Conservation (phyloP, 2,888 invertebrate species). For the Microplitis manilae region DNA sequence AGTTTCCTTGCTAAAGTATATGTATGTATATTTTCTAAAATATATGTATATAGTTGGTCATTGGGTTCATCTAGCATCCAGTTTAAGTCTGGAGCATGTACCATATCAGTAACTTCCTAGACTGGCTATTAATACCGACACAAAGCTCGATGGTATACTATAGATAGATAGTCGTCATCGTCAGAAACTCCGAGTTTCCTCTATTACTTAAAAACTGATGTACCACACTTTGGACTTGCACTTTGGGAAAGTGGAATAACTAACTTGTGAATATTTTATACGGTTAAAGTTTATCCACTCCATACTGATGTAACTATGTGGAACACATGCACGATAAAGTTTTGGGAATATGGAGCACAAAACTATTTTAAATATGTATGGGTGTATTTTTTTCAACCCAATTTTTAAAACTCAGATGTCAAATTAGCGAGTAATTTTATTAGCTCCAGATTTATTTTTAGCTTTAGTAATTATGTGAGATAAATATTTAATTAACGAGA, state of each 20-base stretch:
- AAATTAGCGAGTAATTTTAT: too few relatives aligned
- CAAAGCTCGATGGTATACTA: too few relatives aligned
- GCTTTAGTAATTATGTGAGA: too few relatives aligned
- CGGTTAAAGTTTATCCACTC: slow-evolving; percentile 42
- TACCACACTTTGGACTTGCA: slow-evolving; percentile 10
- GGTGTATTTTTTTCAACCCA: too few relatives aligned
- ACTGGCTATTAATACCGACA: too few relatives aligned
- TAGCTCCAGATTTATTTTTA: too few relatives aligned
- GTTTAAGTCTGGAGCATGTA: too few relatives aligned
- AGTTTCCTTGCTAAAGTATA: slow-evolving; percentile 39
- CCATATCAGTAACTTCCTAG: too few relatives aligned
- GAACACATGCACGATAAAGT: neutral
- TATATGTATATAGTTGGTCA: neutral
- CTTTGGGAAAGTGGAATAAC: slow-evolving; percentile 33
- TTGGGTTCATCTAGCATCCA: too few relatives aligned
- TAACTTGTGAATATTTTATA: slow-evolving; percentile 34
- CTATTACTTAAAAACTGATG: neutral
- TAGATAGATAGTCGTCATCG: too few relatives aligned
- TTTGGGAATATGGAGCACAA: neutral
- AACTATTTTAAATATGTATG: neutral
- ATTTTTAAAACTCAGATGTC: too few relatives aligned
- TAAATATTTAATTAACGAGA: too few relatives aligned
- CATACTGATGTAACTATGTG: neutral
- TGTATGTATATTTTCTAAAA: neutral
- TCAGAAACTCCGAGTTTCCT: neutral